Percentiles rank a stretch among this genome's conserved stretches.
Conservation (phyloP, 2,888 invertebrate genomes). For the Ophion ventricosus region DNA sequence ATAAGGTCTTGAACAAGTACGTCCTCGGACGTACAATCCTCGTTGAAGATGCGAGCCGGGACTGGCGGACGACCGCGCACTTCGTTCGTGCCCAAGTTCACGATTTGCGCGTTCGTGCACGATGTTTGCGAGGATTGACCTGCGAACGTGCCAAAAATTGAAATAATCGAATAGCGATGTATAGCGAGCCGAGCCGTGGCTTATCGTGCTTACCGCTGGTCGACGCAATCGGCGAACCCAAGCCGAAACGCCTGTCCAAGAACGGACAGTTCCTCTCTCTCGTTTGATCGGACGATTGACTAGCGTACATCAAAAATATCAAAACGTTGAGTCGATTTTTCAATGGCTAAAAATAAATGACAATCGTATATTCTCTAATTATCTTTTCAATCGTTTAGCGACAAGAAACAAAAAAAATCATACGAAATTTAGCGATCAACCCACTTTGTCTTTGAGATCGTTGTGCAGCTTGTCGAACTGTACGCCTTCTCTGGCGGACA, state of each 20-base stretch:
- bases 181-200: no score
- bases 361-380: neutral
- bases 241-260: slow-evolving; percentile 77
- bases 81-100: slow-evolving; percentile 72
- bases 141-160: slow-evolving; percentile 38
- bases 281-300: slow-evolving; percentile 73
- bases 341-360: slow-evolving; percentile 71
- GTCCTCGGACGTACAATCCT: slow-evolving; percentile 83
- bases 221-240: slow-evolving; percentile 76
- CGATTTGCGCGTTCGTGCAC: slow-evolving; percentile 74
- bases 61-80: slow-evolving; percentile 68
- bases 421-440: neutral
- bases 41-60: slow-evolving; percentile 74
- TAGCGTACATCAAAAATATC: slow-evolving; percentile 77
- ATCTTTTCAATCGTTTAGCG: neutral
- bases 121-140: slow-evolving; percentile 75
- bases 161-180: neutral
- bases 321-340: slow-evolving; percentile 77
- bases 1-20: slow-evolving; percentile 91
- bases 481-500: slow-evolving; percentile 74
- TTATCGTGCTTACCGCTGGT: slow-evolving; percentile 75
- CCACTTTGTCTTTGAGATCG: slow-evolving; percentile 80
- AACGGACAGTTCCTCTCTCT: slow-evolving; percentile 76
- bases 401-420: neutral
- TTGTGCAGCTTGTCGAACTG: slow-evolving; percentile 80